Evolutionary conservation across 2,888 invertebrate genomes (phyloP).

Genomic region (Temnothorax unifasciatus): DNA sequence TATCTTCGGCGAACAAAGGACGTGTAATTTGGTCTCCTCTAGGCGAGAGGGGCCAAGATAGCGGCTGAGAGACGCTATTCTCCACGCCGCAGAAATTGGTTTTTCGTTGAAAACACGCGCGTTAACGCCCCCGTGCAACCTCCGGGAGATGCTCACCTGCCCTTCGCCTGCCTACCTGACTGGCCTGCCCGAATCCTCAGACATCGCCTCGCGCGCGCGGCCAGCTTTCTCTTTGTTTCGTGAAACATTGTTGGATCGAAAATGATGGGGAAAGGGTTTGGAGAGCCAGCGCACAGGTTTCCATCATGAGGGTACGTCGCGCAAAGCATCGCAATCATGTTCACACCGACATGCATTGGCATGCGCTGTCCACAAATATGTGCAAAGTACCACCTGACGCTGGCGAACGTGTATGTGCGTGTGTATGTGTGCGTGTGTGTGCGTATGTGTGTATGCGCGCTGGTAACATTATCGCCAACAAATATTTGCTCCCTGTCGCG

Average conservation of each 20-base stretch:
- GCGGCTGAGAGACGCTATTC: background rate
- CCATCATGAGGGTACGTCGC: slow-evolving; percentile 4
- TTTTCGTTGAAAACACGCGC: slow-evolving; percentile 15
- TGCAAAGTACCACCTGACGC: background rate
- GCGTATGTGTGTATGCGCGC: background rate
- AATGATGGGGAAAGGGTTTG: background rate
- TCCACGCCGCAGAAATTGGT: background rate
- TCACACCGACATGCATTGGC: slow-evolving; percentile 15
- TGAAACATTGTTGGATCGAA: background rate
- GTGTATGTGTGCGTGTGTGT: background rate
- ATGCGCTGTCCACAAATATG: slow-evolving; percentile 34
- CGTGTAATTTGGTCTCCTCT: slow-evolving; percentile 1
- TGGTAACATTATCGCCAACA: slow-evolving; percentile 43
- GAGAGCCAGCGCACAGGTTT: background rate
- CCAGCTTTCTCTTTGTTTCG: slow-evolving; percentile 21
- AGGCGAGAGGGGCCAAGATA: background rate
- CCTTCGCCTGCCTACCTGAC: slow-evolving; percentile 33
- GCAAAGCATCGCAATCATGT: slow-evolving; percentile 37
- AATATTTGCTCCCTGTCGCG: slow-evolving; percentile 31
- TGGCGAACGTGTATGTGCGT: background rate
- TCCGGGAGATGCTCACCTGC: slow-evolving; percentile 13
- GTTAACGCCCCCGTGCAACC: slow-evolving; percentile 15
- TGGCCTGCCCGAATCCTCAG: background rate
- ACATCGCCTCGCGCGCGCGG: background rate
- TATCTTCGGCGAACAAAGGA: slow-evolving; percentile 28